phyloP scores from a whole-genome alignment of 92 coral and sea anemone genomes.

The Heteractis magnifica region DNA sequence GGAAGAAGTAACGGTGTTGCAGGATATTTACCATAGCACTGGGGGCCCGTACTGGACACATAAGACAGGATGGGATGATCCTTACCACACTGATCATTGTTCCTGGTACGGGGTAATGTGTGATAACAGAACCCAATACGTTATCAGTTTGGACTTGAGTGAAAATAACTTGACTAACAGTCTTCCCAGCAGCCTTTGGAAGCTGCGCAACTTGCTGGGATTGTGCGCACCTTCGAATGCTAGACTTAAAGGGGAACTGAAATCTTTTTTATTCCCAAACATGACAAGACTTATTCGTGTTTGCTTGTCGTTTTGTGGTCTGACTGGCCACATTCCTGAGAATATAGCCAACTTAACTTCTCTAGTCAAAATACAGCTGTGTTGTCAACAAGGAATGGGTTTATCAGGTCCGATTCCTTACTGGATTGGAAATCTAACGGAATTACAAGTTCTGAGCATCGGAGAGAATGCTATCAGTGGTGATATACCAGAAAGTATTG shows the following conservation, averaged over 20 bases:
- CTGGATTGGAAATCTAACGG: conserved; percentile 66
- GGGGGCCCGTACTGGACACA: conserved; percentile 58
- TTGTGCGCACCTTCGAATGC: conserved; percentile 42
- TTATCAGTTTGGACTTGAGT: conserved; percentile 53
- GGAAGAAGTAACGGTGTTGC: conserved; percentile 54
- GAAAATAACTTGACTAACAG: conserved; percentile 55
- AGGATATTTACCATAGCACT: conserved; percentile 62
- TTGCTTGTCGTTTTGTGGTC: conserved; percentile 40
- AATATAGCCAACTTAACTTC: conserved; percentile 10
- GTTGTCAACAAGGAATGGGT: conserved; percentile 57
- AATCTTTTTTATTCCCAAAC: conserved; percentile 49
- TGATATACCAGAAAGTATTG: conserved; percentile 64
- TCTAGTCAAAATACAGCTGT: conserved; percentile 55
- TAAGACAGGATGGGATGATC: conserved; percentile 48
- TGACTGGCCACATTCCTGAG: conserved; percentile 62
- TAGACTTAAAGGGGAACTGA: conserved; percentile 40
- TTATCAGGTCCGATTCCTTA: conserved; percentile 59
- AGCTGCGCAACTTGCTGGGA: conserved; percentile 72
- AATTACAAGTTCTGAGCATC: conserved; percentile 78
- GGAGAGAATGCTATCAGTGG: conserved; percentile 64
- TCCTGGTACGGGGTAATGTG: conserved; percentile 82
- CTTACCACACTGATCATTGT: conserved; percentile 48
- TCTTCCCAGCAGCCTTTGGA: conserved; percentile 70
- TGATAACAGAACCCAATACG: conserved; percentile 40
- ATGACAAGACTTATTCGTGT: conserved; percentile 60